phyloP scores from a whole-genome alignment of 1,140 invertebrate genomes.

The Papilio polytes region DNA sequence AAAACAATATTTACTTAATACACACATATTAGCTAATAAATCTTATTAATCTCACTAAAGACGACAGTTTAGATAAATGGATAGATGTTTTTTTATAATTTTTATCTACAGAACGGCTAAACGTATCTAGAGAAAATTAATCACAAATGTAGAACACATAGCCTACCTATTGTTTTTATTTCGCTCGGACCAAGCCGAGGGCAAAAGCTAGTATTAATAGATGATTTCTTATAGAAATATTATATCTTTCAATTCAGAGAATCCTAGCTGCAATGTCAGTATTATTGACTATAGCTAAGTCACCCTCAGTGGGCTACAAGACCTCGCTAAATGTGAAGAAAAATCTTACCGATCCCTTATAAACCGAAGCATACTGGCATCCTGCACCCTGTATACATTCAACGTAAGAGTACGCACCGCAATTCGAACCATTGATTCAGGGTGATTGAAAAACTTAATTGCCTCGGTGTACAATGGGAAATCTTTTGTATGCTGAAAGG shows the following conservation, averaged over 20 bases:
- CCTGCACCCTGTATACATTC: conserved; percentile 98
- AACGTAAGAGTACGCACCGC: conserved; percentile 98
- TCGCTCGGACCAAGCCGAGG: no score
- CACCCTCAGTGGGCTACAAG: no score
- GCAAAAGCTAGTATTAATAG: no score
- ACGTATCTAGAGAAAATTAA: no score
- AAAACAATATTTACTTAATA: not conserved
- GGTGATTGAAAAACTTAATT: conserved; percentile 99
- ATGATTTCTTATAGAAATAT: no score
- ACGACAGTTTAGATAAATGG: not conserved
- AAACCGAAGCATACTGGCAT: conserved; percentile 97
- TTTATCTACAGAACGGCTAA: no score
- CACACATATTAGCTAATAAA: not conserved
- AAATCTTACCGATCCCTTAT: conserved; percentile 91
- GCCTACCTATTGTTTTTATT: no score
- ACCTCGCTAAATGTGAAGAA: not conserved
- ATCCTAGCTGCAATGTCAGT: no score
- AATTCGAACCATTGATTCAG: conserved; percentile 99
- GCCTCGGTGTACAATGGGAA: conserved; percentile 99
- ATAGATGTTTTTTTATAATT: no score
- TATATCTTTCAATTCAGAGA: no score
- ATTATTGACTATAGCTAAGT: no score
- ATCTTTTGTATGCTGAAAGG: conserved; percentile 97
- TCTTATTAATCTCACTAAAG: not conserved
- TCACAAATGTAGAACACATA: no score